phyloP scores from a whole-genome alignment of 2,797 vertebrate genomes.

The Anguilla marmorata region DNA sequence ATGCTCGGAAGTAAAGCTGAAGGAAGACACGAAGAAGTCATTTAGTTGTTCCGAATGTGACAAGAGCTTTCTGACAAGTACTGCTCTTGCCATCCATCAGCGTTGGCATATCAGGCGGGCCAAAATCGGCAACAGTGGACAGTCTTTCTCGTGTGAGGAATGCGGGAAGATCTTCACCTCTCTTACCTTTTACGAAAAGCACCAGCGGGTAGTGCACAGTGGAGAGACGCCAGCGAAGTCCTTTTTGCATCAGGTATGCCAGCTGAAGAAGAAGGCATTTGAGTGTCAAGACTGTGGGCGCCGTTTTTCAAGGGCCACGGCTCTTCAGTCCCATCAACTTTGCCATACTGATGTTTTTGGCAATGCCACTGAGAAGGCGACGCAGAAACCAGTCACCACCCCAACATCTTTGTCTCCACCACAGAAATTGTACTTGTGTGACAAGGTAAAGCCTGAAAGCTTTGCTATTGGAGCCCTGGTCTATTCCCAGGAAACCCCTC shows the following conservation, averaged over 20 bases:
- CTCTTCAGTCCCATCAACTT: constrained; percentile 74
- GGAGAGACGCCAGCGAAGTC: constrained; percentile 71
- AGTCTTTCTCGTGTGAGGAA: constrained; percentile 66
- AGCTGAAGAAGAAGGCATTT: constrained; percentile 77
- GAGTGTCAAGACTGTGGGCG: constrained; percentile 75
- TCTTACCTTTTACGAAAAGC: constrained; percentile 69
- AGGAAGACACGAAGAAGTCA: constrained; percentile 55
- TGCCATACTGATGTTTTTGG: constrained; percentile 68
- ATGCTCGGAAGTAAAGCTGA: constrained; percentile 59
- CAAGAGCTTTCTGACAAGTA: constrained; percentile 63
- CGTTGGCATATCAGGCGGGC: constrained; percentile 61
- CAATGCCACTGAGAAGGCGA: constrained; percentile 57
- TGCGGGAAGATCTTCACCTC: constrained; percentile 75
- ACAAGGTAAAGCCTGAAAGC: constrained; percentile 36
- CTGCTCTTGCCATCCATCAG: constrained; percentile 66
- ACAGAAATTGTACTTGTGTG: constrained; percentile 37
- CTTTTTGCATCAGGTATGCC: constrained; percentile 74
- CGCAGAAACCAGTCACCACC: constrained; percentile 27
- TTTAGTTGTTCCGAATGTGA: constrained; percentile 69
- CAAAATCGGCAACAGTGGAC: constrained; percentile 29
- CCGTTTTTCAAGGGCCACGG: constrained; percentile 74
- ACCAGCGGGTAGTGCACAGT: constrained; percentile 71
- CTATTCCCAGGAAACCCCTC: constrained; percentile 35
- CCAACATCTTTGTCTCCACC: constrained; percentile 32
- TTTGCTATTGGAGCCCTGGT: constrained; percentile 25